phyloP scores from a whole-genome alignment of 2,113 vertebrate species.

The Lichenostomus cassidix region DNA sequence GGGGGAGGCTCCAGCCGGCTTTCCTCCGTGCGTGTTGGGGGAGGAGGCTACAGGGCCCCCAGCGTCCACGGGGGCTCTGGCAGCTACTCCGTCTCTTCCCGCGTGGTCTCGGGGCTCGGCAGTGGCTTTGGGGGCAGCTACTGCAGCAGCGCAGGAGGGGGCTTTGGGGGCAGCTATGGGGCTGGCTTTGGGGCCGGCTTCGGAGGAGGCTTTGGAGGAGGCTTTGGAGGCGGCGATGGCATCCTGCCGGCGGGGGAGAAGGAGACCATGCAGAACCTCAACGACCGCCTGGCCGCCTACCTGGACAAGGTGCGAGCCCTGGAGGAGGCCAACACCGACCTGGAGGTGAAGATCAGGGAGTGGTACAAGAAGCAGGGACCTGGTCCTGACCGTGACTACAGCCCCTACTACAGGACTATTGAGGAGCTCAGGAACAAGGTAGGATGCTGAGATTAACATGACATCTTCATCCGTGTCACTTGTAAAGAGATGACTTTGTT shows the following conservation, averaged over 20 bases:
- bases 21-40: not conserved
- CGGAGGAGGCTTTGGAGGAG: not conserved
- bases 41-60: conserved; percentile 48
- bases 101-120: conserved; percentile 45
- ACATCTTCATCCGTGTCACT: not conserved
- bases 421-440: conserved; percentile 80
- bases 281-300: conserved; percentile 85
- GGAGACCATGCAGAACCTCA: conserved; percentile 79
- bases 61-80: conserved; percentile 68
- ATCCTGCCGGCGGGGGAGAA: conserved; percentile 67
- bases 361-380: conserved; percentile 77
- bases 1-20: conserved; percentile 46
- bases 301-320: conserved; percentile 80
- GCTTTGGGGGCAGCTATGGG: conserved; percentile 6
- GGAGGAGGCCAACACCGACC: conserved; percentile 74
- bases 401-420: conserved; percentile 86
- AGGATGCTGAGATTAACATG: not conserved
- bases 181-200: not conserved
- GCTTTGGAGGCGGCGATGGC: conserved; percentile 3
- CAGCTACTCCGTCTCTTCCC: conserved; percentile 64
- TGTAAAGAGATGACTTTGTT: not conserved
- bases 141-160: conserved; percentile 62
- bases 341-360: conserved; percentile 78
- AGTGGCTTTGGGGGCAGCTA: not conserved
- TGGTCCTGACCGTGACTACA: conserved; percentile 82